These are phyloP conservation scores for Paramormyrops hopkinsi DNA, from an alignment of 2,797 vertebrate genomes.

Conservation along the genomic window DNA sequence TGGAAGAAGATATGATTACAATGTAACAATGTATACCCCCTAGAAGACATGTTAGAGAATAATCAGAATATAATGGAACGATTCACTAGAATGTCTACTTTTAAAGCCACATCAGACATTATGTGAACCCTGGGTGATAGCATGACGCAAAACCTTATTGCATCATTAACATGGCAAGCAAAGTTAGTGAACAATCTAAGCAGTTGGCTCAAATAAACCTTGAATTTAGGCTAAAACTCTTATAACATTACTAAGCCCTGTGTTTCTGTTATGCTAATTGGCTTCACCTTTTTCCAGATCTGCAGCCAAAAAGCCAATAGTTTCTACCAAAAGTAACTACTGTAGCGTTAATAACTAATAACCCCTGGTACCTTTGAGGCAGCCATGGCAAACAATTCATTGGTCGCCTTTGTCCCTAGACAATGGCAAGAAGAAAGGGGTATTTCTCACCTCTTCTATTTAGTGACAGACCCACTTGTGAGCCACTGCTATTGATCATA, in stretches of 20 bases:
- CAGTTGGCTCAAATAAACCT: constrained; percentile 4
- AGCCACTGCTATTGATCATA: constrained; percentile 59
- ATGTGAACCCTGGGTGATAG: neutral
- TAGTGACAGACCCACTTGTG: constrained; percentile 56
- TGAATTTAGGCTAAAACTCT: neutral
- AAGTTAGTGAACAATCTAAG: neutral
- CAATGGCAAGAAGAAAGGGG: constrained; percentile 29
- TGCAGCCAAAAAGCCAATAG: constrained; percentile 21
- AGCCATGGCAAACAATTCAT: constrained; percentile 18
- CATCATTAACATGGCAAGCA: neutral
- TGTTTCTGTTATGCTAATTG: constrained; percentile 32
- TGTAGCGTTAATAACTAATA: constrained; percentile 67
- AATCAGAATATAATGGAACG: constrained; percentile 7
- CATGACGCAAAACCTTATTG: neutral
- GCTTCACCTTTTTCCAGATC: constrained; percentile 22
- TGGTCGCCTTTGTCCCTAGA: constrained; percentile 38
- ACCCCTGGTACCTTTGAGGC: constrained; percentile 52
- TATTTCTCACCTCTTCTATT: constrained; percentile 54
- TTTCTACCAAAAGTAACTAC: constrained; percentile 48
- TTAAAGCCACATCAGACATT: constrained; percentile 1
- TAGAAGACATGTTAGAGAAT: neutral
- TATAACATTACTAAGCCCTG: neutral
- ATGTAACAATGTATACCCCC: neutral
- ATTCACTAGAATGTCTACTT: neutral
- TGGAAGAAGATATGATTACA: neutral